These are phyloP conservation scores for Myxocyprinus asiaticus DNA, from an alignment of 2,113 vertebrate species.

Conservation along the genomic window DNA sequence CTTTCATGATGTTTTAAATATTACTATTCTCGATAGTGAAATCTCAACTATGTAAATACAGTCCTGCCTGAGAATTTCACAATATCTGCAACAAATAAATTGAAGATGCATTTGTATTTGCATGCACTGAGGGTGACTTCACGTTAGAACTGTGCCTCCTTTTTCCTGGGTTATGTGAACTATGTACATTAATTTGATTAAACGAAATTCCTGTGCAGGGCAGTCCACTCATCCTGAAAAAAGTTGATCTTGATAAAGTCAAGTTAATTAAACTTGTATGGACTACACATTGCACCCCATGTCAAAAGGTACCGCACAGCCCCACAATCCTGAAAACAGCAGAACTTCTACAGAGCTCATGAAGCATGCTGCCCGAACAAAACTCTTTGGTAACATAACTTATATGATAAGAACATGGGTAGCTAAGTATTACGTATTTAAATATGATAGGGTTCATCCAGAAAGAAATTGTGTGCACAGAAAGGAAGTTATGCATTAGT, in stretches of 20 bases:
- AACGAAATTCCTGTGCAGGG: conserved; percentile 14
- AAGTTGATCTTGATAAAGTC: not conserved
- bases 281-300: not conserved
- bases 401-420: too few relatives aligned
- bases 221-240: conserved; percentile 7
- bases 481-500: not conserved
- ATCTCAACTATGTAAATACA: too few relatives aligned
- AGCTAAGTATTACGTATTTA: not conserved
- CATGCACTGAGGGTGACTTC: not conserved
- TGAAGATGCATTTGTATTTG: conserved; percentile 8
- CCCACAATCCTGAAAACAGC: not conserved
- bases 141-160: not conserved
- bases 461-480: not conserved
- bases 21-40: not conserved
- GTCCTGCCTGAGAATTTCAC: not conserved
- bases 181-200: conserved; percentile 17
- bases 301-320: not conserved
- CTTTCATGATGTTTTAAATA: not conserved
- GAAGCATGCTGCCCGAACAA: not conserved
- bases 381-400: not conserved
- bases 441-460: not conserved
- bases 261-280: not conserved
- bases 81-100: conserved; percentile 6
- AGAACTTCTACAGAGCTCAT: not conserved
- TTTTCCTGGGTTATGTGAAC: conserved; percentile 4